Base-by-base conservation (phyloP, 1,140 invertebrate species). In the Lepidurus arcticus region DNA sequence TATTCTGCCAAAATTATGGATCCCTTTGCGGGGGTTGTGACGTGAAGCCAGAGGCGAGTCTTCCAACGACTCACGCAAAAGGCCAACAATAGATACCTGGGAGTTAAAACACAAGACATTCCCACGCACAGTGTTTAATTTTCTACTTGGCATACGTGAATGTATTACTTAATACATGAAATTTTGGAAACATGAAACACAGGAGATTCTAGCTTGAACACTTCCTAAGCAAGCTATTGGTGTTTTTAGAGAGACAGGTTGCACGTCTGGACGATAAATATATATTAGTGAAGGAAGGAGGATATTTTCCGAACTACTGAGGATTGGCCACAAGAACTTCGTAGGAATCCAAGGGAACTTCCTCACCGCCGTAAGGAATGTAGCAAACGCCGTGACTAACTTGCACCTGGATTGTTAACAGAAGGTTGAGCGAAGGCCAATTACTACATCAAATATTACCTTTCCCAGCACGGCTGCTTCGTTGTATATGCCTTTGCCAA, bases 321-420 rank as follows among this genome's bases (percentile, higher is more conserved):
- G 53, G 53, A n/a, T 82, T 83, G 9, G 87, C 82, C 24, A 89
- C 86, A 4, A 90, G 83, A 79, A 87, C 85, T 82, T 90, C 89
- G 82, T 90, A 90, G 76, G 87, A 86, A 3, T 82, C 74, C 44
- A 87, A 87, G 77, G 80, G 82, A 78, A 84, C 85, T 80, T 89
- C 89, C 82, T 87, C 85, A 1, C 88, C 88, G 44, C 86, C 86
- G 82, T 88, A 89, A 8, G 89, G 87, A 76, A 89, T 87, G 82
- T 89, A 89, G 81, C 88, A 88, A 21, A 82, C 82, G 7, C 84
- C 86, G 80, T 89, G 88, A 77, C 85, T 86, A 8, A 85, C 84
- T 47, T 88, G 87, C 76, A 88, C 85, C 87, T 65, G 53, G 53
- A 65, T 65, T 13, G 21, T 65, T 21, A 65, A 65, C 21, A 65